Base-by-base conservation (phyloP, 2,113 vertebrate species). In the Caranx melampygus region DNA sequence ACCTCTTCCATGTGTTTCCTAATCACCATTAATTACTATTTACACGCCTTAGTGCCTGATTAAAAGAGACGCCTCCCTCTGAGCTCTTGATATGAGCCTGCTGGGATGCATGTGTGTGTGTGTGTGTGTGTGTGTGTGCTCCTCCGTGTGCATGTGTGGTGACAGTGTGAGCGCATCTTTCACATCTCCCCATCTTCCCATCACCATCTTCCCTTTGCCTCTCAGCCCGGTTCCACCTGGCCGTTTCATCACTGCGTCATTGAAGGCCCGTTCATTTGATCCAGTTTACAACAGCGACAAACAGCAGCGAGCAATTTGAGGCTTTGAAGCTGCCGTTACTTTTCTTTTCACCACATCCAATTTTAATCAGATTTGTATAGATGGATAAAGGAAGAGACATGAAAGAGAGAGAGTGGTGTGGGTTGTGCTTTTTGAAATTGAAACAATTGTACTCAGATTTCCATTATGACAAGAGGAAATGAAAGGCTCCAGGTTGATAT, bases 11-110 rank as follows among this genome's bases (percentile, higher is more conserved):
- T 85, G 65, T 61, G 8, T 42, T 8, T 61, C 20, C 42, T 89
- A 81, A 91, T 88, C 75, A 84, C 70, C 67, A 82, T 86, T 88
- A 88, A 88, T 91, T 75, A 81, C 65, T 79, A 74, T 91, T 89
- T 88, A 90, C 90, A 87, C 52, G 84, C 62, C 78, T 79, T 61
- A 82, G 51, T 51, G 4, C 35, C 73, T 91, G 26, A 92, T 91
- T 89, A 84, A 77, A 78, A 72, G 82, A 85, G 63, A 47, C 75
- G 72, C 37, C 31, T 75, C 74, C 62, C 75, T 4, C 49, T 6
- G 13, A 34, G 84, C 59, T 51, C 35, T 37, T 68, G 31, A 62
- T 33, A 66, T 21, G 61, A 49, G 55, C 67, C 47, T 73, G 64
- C 80, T 82, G 55, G 78, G 61, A 66, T 59, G 15, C 2, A 47